Percentiles rank a stretch among this genome's conserved stretches.
phyloP scores from a whole-genome alignment of 2,113 vertebrate genomes.

The Centrocercus urophasianus region DNA sequence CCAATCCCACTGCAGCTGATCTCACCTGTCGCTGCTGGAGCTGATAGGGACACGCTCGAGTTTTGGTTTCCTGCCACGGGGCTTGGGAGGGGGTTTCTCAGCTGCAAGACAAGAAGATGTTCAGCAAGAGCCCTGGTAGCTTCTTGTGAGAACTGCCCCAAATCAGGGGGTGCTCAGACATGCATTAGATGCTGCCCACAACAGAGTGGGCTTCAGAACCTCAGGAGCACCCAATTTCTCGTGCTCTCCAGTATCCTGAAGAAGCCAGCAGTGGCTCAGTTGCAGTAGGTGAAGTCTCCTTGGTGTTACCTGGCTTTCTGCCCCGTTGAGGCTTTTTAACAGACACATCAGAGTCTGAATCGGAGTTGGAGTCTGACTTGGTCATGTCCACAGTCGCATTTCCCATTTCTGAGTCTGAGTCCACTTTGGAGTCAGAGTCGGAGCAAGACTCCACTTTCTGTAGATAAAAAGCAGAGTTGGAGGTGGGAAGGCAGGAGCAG shows the following conservation, averaged over 20 bases:
- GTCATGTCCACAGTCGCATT: conserved; percentile 70
- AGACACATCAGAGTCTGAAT: conserved; percentile 89
- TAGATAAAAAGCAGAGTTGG: neutral
- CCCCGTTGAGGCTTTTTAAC: conserved; percentile 84
- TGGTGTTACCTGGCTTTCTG: conserved; percentile 86
- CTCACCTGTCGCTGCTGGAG: conserved; percentile 93
- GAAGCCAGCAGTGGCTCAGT: neutral
- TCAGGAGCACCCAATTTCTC: neutral
- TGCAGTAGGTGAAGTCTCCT: neutral
- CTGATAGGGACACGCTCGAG: conserved; percentile 80
- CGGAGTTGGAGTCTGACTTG: conserved; percentile 70
- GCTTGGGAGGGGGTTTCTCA: conserved; percentile 90
- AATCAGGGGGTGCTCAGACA: rapidly evolving
- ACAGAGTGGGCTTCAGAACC: neutral
- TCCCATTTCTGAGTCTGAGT: conserved; percentile 80
- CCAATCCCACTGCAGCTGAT: neutral
- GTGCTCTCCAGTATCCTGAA: neutral
- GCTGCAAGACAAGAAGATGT: neutral
- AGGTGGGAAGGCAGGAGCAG: rapidly evolving
- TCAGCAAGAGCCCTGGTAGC: neutral
- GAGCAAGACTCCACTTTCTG: conserved; percentile 87
- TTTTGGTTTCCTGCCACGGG: conserved; percentile 88
- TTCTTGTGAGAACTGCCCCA: neutral
- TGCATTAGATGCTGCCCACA: neutral
- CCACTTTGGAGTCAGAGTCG: conserved; percentile 83